Percentiles rank a stretch among this genome's conserved stretches.
phyloP scores from a whole-genome alignment of 2,888 invertebrate genomes.

The Pristionchus mayeri region DNA sequence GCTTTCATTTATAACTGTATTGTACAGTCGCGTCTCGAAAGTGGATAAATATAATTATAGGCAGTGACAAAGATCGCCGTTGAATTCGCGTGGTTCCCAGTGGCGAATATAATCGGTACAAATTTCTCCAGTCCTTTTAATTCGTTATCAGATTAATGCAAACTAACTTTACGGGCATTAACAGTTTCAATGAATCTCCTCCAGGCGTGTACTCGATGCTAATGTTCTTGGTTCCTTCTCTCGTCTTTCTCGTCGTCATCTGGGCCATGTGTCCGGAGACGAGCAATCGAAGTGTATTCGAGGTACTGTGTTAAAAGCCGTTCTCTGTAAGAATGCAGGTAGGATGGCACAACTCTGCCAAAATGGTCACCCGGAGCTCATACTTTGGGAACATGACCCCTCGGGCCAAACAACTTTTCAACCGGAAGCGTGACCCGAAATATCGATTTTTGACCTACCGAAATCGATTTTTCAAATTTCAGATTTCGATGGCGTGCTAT shows the following conservation, averaged over 20 bases:
- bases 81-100: conserved; percentile 4
- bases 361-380: too few species aligned
- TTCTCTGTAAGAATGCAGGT: too few species aligned
- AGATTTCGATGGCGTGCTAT: too few species aligned
- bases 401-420: too few species aligned
- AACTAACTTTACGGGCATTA: neutral
- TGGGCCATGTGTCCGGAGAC: too few species aligned
- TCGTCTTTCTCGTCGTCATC: neutral
- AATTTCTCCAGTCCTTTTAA: neutral
- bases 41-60: neutral
- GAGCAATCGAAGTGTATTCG: neutral
- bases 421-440: too few species aligned
- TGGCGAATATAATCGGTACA: neutral
- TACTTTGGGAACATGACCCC: too few species aligned
- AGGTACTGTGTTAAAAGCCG: neutral
- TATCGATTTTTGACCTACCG: too few species aligned
- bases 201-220: conserved; percentile 10
- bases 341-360: too few species aligned
- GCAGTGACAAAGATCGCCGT: neutral
- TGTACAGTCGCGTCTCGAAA: too few species aligned
- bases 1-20: neutral
- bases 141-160: neutral
- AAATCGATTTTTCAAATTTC: too few species aligned
- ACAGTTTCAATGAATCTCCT: neutral
- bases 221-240: neutral